Conservation (phyloP, 2,797 vertebrate genomes). For the Limosa lapponica region DNA sequence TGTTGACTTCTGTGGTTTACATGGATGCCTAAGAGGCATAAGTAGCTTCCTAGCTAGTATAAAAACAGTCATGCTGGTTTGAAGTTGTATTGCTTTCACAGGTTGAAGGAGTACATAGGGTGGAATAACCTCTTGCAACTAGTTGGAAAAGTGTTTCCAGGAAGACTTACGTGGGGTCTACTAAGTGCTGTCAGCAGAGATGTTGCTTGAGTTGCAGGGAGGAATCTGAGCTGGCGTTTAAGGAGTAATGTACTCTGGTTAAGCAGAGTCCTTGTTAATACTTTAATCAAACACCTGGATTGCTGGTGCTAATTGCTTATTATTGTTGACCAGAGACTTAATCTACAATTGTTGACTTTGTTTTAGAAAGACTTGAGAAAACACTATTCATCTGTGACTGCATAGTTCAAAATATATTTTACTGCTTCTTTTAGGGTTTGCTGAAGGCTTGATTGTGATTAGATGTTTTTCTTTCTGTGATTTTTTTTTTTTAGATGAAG, state of each 20-base stretch:
- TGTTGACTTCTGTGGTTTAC: neutral
- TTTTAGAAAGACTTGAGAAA: neutral
- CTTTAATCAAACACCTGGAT: neutral
- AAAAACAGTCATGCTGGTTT: neutral
- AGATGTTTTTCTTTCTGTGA: neutral
- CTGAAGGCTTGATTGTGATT: neutral
- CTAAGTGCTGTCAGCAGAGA: neutral
- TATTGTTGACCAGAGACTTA: neutral
- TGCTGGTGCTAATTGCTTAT: neutral
- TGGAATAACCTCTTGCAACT: neutral
- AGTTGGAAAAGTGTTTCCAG: neutral
- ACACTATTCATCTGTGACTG: neutral
- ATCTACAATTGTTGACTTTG: neutral
- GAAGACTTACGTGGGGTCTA: accelerated
- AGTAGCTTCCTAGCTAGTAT: neutral
- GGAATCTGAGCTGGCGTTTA: neutral
- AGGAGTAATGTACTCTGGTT: neutral
- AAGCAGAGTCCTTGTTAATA: neutral
- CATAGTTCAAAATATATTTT: neutral
- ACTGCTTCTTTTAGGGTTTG: neutral
- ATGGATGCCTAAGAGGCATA: neutral
- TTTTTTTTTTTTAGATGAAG: neutral
- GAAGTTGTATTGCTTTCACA: neutral
- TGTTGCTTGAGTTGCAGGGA: neutral
- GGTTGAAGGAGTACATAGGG: neutral